phyloP scores from a whole-genome alignment of 2,113 vertebrate species.

The Dromaius novaehollandiae region DNA sequence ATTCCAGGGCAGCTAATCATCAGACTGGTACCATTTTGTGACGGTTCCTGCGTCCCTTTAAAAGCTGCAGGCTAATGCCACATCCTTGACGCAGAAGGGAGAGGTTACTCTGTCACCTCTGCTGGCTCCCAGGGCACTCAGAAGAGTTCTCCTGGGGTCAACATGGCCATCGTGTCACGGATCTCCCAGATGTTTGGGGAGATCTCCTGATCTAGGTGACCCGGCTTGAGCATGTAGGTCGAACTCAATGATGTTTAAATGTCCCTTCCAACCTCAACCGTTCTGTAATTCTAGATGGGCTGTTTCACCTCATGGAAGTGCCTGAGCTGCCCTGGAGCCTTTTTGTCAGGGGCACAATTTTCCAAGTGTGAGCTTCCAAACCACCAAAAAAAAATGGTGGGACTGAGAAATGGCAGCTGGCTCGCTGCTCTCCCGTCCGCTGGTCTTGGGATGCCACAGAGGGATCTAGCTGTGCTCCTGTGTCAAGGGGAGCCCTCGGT shows the following conservation, averaged over 20 bases:
- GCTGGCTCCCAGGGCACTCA: background rate
- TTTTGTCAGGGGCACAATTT: background rate
- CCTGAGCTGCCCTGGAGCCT: background rate
- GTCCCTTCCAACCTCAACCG: background rate
- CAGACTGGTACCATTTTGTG: background rate
- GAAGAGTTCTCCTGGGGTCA: background rate
- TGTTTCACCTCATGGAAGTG: background rate
- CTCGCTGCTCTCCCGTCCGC: background rate
- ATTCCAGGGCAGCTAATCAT: background rate
- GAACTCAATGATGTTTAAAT: background rate
- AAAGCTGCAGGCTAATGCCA: background rate
- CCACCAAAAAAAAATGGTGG: background rate
- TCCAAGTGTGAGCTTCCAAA: background rate
- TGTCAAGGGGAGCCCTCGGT: background rate
- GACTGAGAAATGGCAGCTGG: background rate
- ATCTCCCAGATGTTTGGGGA: background rate
- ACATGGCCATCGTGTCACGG: rapidly evolving
- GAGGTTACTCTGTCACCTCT: background rate
- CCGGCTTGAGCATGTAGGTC: background rate
- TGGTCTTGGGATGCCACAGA: background rate
- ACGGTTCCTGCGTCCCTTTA: background rate
- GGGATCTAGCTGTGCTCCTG: background rate
- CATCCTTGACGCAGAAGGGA: background rate
- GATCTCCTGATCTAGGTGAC: background rate
- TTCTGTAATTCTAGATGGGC: background rate